A percentile compares a stretch with the other conserved stretches of the same genome.
These are phyloP conservation scores for Argya squamiceps DNA, from an alignment of 2,797 vertebrate genomes.

Conservation along the genomic window DNA sequence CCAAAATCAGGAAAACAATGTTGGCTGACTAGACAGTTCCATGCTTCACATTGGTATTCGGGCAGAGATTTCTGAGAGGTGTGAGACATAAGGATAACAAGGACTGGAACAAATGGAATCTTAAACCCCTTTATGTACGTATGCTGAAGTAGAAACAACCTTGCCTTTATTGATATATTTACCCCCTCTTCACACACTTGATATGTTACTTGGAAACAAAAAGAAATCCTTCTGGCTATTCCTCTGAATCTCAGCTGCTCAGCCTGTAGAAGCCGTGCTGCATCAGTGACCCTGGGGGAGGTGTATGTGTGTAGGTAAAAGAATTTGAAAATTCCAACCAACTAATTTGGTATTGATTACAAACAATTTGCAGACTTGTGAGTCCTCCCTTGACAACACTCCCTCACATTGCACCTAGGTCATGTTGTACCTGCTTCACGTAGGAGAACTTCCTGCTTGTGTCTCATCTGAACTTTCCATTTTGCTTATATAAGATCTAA, in stretches of 20 bases:
- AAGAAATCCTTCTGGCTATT: not conserved
- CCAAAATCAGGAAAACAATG: rapidly evolving
- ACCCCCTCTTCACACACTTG: rapidly evolving
- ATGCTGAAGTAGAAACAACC: not conserved
- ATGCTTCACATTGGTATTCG: not conserved
- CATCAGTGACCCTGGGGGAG: not conserved
- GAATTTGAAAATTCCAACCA: not conserved
- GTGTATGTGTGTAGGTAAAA: not conserved
- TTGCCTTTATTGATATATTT: not conserved
- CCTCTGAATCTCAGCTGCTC: not conserved
- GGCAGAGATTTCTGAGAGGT: not conserved
- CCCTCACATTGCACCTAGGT: not conserved
- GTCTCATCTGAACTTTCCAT: not conserved
- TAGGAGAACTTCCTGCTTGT: not conserved
- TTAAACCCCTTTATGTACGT: not conserved
- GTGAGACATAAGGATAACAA: not conserved
- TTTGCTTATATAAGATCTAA: not conserved
- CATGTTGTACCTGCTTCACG: not conserved
- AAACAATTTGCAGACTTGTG: not conserved
- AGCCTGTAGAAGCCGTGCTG: not conserved
- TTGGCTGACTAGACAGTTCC: not conserved
- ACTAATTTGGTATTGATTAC: not conserved
- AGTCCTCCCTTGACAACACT: not conserved
- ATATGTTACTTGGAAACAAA: not conserved
- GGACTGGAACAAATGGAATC: not conserved